phyloP scores from a whole-genome alignment of 2,888 invertebrate species.

The Drosophila formosana region DNA sequence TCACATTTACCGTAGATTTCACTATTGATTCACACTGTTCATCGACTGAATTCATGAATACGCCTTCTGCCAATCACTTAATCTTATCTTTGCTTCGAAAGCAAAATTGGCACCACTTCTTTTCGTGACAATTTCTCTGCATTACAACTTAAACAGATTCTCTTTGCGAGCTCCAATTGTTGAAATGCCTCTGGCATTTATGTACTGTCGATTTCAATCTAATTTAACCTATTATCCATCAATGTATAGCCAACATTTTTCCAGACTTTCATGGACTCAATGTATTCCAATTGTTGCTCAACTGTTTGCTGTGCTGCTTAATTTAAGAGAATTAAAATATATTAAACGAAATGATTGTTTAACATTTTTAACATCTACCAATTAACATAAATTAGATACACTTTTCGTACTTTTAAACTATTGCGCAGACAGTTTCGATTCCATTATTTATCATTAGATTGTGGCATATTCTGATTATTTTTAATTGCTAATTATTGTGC shows the following conservation, averaged over 20 bases:
- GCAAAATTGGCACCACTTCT: neutral
- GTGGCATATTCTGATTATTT: neutral
- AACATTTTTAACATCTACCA: neutral
- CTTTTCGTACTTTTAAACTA: too few species aligned
- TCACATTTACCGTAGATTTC: neutral
- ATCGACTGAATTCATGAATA: neutral
- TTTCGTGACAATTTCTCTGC: neutral
- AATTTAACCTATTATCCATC: neutral
- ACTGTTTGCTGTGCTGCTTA: neutral
- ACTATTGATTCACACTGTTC: neutral
- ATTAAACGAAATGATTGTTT: neutral
- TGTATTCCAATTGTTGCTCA: too few species aligned
- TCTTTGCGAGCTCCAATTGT: neutral
- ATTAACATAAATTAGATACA: too few species aligned
- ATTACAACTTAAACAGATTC: neutral
- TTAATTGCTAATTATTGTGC: neutral
- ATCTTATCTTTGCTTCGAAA: neutral
- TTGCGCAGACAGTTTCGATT: too few species aligned
- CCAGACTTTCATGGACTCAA: neutral
- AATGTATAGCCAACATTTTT: neutral
- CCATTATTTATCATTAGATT: too few species aligned
- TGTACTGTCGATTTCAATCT: neutral
- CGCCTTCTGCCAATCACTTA: neutral
- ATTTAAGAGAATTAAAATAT: too few species aligned
- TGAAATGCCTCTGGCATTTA: neutral